These are phyloP conservation scores for Poecile montanus DNA, from an alignment of 2,797 vertebrate genomes.

Conservation along the genomic window DNA sequence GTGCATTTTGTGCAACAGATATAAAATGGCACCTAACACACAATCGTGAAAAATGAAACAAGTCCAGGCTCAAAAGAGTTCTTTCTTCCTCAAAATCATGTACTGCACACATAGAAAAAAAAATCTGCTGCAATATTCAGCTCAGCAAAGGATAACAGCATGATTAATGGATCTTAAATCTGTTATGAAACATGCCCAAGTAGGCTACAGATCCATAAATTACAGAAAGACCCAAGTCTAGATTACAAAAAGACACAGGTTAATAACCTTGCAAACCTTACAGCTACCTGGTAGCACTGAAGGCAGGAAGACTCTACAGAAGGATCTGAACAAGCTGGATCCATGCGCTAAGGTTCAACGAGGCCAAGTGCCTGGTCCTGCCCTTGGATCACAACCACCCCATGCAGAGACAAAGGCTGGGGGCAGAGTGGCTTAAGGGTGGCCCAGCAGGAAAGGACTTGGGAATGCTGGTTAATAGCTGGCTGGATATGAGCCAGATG, in stretches of 20 bases:
- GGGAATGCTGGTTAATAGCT: background rate
- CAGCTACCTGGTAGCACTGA: background rate
- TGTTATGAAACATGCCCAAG: background rate
- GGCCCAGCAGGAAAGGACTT: background rate
- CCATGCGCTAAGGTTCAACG: background rate
- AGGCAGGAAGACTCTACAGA: background rate
- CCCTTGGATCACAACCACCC: background rate
- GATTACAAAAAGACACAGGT: background rate
- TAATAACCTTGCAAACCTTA: background rate
- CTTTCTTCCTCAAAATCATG: background rate
- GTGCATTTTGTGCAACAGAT: background rate
- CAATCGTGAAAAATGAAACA: background rate
- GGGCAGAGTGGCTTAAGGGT: background rate
- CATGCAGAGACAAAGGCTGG: background rate
- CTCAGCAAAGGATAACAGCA: background rate
- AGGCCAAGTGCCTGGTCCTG: background rate
- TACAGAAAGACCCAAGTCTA: background rate
- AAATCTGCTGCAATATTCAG: background rate
- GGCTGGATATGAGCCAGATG: background rate
- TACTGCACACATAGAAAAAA: background rate
- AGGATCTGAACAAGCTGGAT: background rate
- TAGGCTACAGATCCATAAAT: background rate
- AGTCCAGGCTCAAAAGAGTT: background rate
- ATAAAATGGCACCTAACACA: background rate
- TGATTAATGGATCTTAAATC: background rate